Evolutionary conservation across 2,113 vertebrate genomes (phyloP).

Genomic region (Lanius ludovicianus): DNA sequence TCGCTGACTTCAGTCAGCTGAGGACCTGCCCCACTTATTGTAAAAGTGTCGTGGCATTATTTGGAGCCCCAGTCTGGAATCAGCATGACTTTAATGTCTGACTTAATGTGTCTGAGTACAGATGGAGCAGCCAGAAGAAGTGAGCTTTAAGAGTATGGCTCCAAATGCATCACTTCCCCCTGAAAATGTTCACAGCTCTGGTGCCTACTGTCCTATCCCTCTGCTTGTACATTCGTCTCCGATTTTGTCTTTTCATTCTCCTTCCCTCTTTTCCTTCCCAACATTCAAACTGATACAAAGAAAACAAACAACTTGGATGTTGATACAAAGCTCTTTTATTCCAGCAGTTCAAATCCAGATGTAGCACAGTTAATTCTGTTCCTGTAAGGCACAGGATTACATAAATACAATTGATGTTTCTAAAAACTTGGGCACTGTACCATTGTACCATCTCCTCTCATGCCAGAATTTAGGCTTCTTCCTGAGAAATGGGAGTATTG

Average conservation of each 20-base stretch:
- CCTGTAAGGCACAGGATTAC: background rate
- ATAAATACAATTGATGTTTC: background rate
- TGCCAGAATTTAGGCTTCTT: background rate
- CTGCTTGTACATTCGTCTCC: background rate
- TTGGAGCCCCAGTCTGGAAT: conserved; percentile 7
- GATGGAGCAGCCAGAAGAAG: background rate
- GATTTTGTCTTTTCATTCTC: background rate
- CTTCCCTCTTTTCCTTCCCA: background rate
- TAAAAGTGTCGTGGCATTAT: background rate
- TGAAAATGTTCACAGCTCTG: background rate
- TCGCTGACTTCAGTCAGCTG: background rate
- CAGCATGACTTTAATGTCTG: conserved; percentile 3
- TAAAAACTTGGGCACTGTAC: background rate
- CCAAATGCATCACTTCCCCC: background rate
- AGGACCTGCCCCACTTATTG: conserved; percentile 12
- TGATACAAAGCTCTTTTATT: background rate
- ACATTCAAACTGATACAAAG: background rate
- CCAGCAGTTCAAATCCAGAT: background rate
- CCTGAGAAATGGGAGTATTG: background rate
- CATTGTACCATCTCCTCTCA: background rate
- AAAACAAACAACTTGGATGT: background rate
- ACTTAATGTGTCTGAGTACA: background rate
- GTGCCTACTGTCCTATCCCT: background rate
- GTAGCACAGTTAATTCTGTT: background rate
- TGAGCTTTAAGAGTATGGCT: background rate